Base-by-base conservation (phyloP, 2,888 invertebrate species). In the Thereva unica region DNA sequence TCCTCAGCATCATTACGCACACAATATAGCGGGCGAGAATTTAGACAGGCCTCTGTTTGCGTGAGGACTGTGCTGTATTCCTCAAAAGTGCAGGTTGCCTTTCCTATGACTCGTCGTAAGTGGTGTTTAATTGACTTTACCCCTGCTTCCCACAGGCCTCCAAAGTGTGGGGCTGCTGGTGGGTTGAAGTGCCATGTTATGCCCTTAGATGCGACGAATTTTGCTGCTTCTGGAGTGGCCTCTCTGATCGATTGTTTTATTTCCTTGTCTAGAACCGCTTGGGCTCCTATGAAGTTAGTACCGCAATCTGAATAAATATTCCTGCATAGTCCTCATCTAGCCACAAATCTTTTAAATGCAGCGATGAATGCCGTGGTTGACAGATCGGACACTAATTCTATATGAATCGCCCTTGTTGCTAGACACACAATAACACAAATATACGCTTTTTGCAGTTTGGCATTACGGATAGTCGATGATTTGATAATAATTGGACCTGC, bases 11-110 rank as follows among this genome's bases (percentile, higher is more conserved):
- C 23, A 23, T 23, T 23, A 2, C 23, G 23, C 23, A 23, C 23
- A 23, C 23, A 23, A 23, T 23, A 23, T 1, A 23, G 23, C 23
- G 23, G 23, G 23, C 23, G 23, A 23, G 23, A 23, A 23, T 23
- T 23, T 2, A 75, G 40, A 10, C 70, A 64, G 1, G 73, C 73
- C 67, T 75, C 74, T 35, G 74, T 71, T 66, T 73, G 73, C 10
- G 65, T 56, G 0, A 72, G 9, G 0, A 74, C n/a, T 5, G 74
- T 76, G n/a, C 64, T 40, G 37, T 74, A 69, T 63, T 77, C 73
- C 66, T 75, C 72, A 41, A 68, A 72, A 1, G 72, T 74, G 5
- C 75, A 63, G 8, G 50, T 67, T 8, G 54, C 7, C 5, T 70
- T 65, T 5, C 73, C 73, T 6, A 74, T 50, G 2, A 72, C 64